Conservation (phyloP, 2,113 vertebrate species). For the Merops nubicus region DNA sequence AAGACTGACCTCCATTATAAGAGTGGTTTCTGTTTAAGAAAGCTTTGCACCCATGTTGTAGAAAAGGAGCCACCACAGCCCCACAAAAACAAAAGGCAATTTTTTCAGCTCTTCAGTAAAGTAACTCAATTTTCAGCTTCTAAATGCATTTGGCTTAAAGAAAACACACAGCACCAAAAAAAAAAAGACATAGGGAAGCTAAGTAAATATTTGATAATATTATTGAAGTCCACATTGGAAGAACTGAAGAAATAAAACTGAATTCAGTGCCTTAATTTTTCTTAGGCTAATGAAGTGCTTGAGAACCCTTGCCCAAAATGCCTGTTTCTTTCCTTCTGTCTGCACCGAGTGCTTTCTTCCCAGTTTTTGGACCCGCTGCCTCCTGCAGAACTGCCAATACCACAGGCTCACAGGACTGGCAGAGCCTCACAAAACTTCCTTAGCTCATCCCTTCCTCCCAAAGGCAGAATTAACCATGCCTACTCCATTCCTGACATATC, state of each 20-base stretch:
- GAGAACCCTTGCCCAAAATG: background rate
- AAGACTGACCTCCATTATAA: background rate
- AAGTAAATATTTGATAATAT: background rate
- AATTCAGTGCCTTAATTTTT: background rate
- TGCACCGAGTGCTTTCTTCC: background rate
- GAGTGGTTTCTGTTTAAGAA: background rate
- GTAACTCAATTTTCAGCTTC: background rate
- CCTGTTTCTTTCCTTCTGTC: background rate
- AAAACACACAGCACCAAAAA: background rate
- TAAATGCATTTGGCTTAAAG: background rate
- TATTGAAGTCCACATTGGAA: background rate
- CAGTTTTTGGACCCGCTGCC: background rate
- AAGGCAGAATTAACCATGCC: background rate
- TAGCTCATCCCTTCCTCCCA: background rate
- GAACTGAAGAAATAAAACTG: background rate
- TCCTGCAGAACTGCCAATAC: background rate
- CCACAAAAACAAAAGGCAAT: background rate
- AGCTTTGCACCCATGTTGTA: fast-evolving
- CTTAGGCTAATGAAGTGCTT: background rate
- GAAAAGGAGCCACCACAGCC: background rate
- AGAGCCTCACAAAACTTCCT: background rate
- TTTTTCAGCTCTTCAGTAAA: background rate
- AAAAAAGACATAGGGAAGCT: background rate
- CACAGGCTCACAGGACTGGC: background rate
- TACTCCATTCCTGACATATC: background rate